Evolutionary conservation across 30 jellyfish, hydroid and myxozoan species (phyloP), one percentile per base, ranked within the genome.

Genomic region (Turritopsis rubra): DNA sequence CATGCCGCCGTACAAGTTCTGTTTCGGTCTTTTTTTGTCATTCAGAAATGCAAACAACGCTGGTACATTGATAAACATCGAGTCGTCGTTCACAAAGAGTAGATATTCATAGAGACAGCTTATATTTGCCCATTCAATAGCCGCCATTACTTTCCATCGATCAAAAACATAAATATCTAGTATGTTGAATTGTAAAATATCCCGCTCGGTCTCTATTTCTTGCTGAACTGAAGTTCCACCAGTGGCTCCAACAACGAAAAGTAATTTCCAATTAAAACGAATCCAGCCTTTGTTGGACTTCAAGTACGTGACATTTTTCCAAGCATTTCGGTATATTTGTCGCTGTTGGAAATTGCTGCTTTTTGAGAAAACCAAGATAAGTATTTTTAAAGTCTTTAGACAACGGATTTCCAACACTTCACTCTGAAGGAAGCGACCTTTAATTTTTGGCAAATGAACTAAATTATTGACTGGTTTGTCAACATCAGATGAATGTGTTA

Each of bases 261-360:
- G 21, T 19, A 68, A 68, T 27, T 19, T 68, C 77, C 77, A 68
- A 19, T 68, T 68, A 23, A 68, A n/a, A n/a, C 30, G 77, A 27
- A 68, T 1, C 30, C 30, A n/a, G 16, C 77, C 77, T 0, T 68
- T 23, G 21, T 68, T 27, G 16, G 77, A n/a, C 19, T 68, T 68
- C 30, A 68, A 0, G 30, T 8, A 27, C 9, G 31, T 68, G 16
- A 19, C 9, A 23, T 27, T 68, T 68, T 27, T 27, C 77, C 77
- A 68, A n/a, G 77, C 30, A n/a, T 68, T 68, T n/a, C 77, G 77
- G 28, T n/a, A n/a, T n/a, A n/a, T 9, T 68, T 68, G 31, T 68
- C 77, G 28, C 30, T 27, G 77, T 27, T 68, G 77, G 9, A n/a
- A n/a, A 19, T 68, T 68, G 28, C 21, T 19, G 31, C 22, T 22